Evolutionary conservation across 1,140 invertebrate genomes (phyloP).

Genomic region (Holcopasites calliopsidis): DNA sequence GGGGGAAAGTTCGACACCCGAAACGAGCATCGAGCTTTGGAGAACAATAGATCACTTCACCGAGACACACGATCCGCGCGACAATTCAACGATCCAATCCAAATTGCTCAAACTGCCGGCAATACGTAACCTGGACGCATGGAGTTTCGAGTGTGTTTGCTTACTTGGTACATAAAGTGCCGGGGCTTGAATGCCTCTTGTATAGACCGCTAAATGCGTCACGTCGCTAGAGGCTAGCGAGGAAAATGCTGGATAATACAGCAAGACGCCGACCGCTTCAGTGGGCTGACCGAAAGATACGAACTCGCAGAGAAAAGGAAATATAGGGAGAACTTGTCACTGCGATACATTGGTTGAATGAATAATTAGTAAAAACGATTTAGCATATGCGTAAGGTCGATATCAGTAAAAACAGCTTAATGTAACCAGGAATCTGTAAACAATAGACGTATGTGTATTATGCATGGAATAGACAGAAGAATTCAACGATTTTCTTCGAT

Average conservation of each 20-base stretch:
- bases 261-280: background rate
- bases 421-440: too few species aligned
- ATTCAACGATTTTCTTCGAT: too few species aligned
- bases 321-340: too few species aligned
- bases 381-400: too few species aligned
- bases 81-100: constrained; percentile 44
- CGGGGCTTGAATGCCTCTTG: constrained; percentile 19
- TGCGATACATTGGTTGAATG: too few species aligned
- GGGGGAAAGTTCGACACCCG: constrained; percentile 49
- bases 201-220: constrained; percentile 21
- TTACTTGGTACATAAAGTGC: constrained; percentile 46
- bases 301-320: too few species aligned
- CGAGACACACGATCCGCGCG: constrained; percentile 53
- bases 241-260: constrained; percentile 15
- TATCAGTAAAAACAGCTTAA: too few species aligned
- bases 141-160: constrained; percentile 37
- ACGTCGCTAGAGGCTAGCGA: constrained; percentile 26
- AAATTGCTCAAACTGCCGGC: constrained; percentile 47
- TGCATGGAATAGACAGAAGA: too few species aligned
- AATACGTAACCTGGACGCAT: constrained; percentile 2
- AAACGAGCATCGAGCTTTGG: constrained; percentile 43
- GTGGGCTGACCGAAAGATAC: too few species aligned
- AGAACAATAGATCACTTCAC: constrained; percentile 61
- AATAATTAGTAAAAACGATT: too few species aligned
- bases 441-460: too few species aligned